These are phyloP conservation scores for Drosophila mojavensis DNA, from an alignment of 1,140 invertebrate genomes.

Conservation along the genomic window DNA sequence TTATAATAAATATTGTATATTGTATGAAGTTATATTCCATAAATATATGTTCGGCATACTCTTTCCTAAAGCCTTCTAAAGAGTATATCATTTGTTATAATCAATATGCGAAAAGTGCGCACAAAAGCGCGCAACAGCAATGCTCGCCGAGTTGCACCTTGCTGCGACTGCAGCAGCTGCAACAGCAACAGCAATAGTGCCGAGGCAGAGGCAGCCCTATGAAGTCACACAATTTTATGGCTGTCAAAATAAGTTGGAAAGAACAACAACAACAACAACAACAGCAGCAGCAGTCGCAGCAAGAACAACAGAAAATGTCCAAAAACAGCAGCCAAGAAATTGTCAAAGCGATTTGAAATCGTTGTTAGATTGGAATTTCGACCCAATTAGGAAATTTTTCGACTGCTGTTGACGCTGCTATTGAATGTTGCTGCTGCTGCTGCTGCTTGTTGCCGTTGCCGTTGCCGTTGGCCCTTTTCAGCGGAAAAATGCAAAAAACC, in stretches of 20 bases:
- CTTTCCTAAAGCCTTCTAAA: background rate
- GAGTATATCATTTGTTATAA: background rate
- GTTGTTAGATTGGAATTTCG: constrained; percentile 78
- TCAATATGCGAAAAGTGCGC: background rate
- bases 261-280: constrained; percentile 5
- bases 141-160: constrained; percentile 21
- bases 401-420: constrained; percentile 19
- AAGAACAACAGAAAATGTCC: constrained; percentile 2
- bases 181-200: constrained; percentile 3
- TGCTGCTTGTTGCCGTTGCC: background rate
- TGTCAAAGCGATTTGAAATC: constrained; percentile 58
- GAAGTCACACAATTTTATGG: constrained; percentile 37
- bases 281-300: constrained; percentile 7
- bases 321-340: constrained; percentile 39
- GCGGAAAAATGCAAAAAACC: constrained; percentile 70
- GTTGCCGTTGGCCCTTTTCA: constrained; percentile 44
- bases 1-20: too few species aligned
- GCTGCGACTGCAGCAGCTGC: constrained; percentile 18
- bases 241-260: constrained; percentile 30
- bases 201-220: constrained; percentile 19
- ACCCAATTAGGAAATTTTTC: constrained; percentile 78
- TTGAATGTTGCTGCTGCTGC: constrained; percentile 1
- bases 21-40: too few species aligned
- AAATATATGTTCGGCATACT: too few species aligned
- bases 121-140: constrained; percentile 32